These are phyloP conservation scores for Diprion similis DNA, from an alignment of 1,140 invertebrate species.

Conservation along the genomic window DNA sequence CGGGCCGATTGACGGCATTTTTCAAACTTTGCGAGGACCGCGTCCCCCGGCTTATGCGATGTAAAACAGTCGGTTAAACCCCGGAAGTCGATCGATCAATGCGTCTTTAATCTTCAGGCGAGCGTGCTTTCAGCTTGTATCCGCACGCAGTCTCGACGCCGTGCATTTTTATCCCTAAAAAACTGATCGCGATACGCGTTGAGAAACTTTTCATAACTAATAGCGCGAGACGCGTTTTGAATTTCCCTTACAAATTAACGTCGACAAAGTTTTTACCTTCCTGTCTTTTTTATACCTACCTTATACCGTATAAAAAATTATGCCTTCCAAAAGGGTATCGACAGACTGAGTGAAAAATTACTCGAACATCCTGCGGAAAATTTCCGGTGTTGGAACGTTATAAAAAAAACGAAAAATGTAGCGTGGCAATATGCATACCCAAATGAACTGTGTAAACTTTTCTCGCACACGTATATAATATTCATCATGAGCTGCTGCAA, in stretches of 20 bases:
- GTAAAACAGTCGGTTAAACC: too few species aligned
- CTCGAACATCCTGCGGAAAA: background rate
- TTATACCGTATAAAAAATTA: background rate
- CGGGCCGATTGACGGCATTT: background rate
- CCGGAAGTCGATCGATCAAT: too few species aligned
- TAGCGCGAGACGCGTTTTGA: slow-evolving; percentile 1
- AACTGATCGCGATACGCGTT: background rate
- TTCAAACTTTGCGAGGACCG: background rate
- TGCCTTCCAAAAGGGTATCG: background rate
- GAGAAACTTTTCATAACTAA: background rate
- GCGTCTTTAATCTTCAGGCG: background rate
- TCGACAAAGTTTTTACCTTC: background rate
- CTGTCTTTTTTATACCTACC: background rate
- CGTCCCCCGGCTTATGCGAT: too few species aligned
- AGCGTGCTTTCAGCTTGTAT: background rate
- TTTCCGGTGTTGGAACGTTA: too few species aligned
- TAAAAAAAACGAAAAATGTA: too few species aligned
- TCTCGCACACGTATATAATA: too few species aligned
- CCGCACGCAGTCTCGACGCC: background rate
- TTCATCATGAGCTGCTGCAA: too few species aligned
- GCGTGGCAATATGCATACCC: too few species aligned
- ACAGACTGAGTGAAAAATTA: background rate
- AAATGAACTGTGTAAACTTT: too few species aligned
- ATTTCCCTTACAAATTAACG: background rate
- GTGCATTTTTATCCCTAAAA: background rate